Conservation (phyloP, 2,113 vertebrate genomes). For the Rhinopithecus roxellana region DNA sequence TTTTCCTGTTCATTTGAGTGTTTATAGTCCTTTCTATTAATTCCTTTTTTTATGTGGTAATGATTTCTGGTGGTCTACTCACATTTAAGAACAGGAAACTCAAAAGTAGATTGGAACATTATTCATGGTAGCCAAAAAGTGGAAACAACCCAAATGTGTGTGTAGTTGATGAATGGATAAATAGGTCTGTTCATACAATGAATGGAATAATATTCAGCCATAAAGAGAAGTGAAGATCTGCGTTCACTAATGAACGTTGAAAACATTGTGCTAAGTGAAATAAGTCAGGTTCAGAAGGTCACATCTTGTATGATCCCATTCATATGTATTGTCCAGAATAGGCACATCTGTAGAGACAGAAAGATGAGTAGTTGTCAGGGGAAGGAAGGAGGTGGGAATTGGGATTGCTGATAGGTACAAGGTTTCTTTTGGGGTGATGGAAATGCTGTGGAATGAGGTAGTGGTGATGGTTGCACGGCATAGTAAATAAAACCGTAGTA, state of each 20-base stretch:
- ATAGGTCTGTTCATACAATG: no score
- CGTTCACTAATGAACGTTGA: background rate
- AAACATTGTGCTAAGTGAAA: background rate
- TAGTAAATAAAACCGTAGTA: background rate
- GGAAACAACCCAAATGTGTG: background rate
- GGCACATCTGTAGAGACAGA: background rate
- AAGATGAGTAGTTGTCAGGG: background rate
- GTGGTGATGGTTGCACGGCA: background rate
- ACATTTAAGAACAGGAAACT: background rate
- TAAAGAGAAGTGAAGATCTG: background rate
- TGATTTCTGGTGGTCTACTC: background rate
- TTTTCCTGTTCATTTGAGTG: background rate
- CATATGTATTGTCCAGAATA: background rate
- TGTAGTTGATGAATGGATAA: background rate
- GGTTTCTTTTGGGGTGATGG: background rate
- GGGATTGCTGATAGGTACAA: background rate
- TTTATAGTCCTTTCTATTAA: background rate
- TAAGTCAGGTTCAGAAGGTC: background rate
- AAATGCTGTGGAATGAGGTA: background rate
- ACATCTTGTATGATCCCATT: no score
- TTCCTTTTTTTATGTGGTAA: background rate
- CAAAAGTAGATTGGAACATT: background rate
- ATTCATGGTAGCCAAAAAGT: background rate
- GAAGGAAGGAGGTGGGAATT: background rate
- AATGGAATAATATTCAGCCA: background rate